Base-by-base conservation (phyloP, 2,888 invertebrate genomes). In the Hipparchia semele region DNA sequence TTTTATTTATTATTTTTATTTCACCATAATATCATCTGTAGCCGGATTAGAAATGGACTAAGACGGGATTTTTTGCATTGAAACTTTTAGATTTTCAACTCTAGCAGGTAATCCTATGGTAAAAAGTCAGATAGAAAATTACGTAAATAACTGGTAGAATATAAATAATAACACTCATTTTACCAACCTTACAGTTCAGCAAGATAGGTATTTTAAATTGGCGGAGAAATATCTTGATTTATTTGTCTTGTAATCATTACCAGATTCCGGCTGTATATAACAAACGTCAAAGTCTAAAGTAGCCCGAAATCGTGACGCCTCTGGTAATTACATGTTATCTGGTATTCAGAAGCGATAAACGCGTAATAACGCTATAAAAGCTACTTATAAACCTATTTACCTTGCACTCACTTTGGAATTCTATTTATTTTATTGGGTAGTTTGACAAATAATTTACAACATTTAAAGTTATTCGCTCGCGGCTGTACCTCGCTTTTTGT, bases 281-380 rank as follows among this genome's bases (percentile, higher is more conserved):
- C 73, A 73, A 75, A 73, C 73, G 53, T 75, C 68, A 75, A 69
- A 53, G n/a, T 64, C 54, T 65, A 54, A 12, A 65, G 66, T 62
- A 66, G 65, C 65, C 65, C 66, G 68, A 73, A 75, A 71, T 75
- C 75, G 73, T 73, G 73, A 73, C 71, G 73, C 73, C 66, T 73
- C 59, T 51, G 60, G 60, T 72, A 68, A 66, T 68, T 75, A 75
- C 71, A 73, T 68, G 73, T 75, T 73, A 68, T 69, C 75, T 59
- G 56, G 23, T 23, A 67, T 72, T 58, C n/a, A 71, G 58, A 65
- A 65, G 59, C 65, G 56, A 74, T 72, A 59, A 70, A 72, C 64
- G 49, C 13, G 54, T 68, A 60, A 70, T 65, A 59, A 64, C 51
- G 70, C 65, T 58, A 65, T 71, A 71, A 75, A 71, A 66, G 46